Percentiles rank a stretch among this genome's conserved stretches.
These are phyloP conservation scores for Cheiracanthium punctorium DNA, from an alignment of 2,888 invertebrate species.

Conservation along the genomic window DNA sequence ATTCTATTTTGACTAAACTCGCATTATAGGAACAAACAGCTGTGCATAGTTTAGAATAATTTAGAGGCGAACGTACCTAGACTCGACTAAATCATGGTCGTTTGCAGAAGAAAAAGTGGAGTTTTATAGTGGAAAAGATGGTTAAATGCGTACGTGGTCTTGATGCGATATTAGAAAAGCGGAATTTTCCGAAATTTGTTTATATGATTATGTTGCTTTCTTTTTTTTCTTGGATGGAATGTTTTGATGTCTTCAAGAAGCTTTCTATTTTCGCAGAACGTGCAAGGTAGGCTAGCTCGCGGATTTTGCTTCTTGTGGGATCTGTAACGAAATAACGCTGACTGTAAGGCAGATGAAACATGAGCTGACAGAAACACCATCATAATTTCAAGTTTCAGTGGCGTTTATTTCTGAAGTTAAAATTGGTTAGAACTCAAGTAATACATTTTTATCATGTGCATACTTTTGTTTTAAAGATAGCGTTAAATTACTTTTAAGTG, in stretches of 20 bases:
- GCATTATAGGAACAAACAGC: constrained; percentile 7
- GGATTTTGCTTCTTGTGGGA: too few relatives aligned
- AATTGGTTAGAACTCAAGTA: too few relatives aligned
- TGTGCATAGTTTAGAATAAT: constrained; percentile 17
- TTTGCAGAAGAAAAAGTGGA: constrained; percentile 4
- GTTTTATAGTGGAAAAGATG: neutral
- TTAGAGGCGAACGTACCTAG: neutral
- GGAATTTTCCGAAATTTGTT: neutral
- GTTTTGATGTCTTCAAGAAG: neutral
- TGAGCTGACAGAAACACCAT: too few relatives aligned
- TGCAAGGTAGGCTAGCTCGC: too few relatives aligned
- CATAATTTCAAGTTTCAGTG: too few relatives aligned
- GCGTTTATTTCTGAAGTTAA: too few relatives aligned
- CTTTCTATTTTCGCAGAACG: too few relatives aligned
- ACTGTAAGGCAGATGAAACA: too few relatives aligned
- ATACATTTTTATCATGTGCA: too few relatives aligned
- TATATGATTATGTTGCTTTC: neutral
- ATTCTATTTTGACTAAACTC: constrained; percentile 15
- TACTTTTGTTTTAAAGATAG: too few relatives aligned
- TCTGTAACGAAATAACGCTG: too few relatives aligned
- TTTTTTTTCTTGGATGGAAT: neutral
- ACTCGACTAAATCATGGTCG: constrained; percentile 9
- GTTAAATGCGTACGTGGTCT: neutral
- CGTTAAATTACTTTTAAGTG: too few relatives aligned
- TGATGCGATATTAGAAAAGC: constrained; percentile 5